Evolutionary conservation across 2,113 vertebrate species (phyloP), one percentile per base, ranked within the genome.

Genomic region (Carettochelys insculpta): DNA sequence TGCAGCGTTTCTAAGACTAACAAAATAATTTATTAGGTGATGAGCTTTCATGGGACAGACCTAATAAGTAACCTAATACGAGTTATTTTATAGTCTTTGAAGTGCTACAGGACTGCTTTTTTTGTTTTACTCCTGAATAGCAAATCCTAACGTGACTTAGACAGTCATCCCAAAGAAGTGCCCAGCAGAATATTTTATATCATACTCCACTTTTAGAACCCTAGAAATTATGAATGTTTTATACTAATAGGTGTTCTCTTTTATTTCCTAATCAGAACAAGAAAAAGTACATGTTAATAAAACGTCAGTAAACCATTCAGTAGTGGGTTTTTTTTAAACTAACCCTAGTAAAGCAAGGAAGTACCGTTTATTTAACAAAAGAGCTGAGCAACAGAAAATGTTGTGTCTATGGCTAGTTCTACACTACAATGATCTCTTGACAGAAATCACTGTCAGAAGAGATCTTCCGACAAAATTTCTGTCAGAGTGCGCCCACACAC

Each of bases 311-410:
- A 43, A 80, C 17, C n/a, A 8, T 71, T 20, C 61, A 38, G n/a
- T 34, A 61, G 29, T 61, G 80, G 61, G 76, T 51, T 76, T 85
- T 24, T 53, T n/a, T n/a, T n/a, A n/a, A n/a, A 38, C 76, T 27
- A 43, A 29, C 50, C 82, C 22, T 58, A 61, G 17, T 7, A 38
- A 34, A n/a, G 2, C 41, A 53, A 61, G 51, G 56, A 16, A 27
- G 20, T 3, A 61, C 13, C 0, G 0, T 47, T 34, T 82, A 54
- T 11, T 25, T 3, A 41, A 81, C 9, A n/a, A 43, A n/a, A 76
- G 68, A 34, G 6, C 16, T 38, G 34, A 58, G 58, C 5, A 11
- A 31, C 29, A 13, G 3, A 17, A 80, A 22, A 31, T n/a, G 22
- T 68, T 87, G 10, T 1, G 11, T n/a, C n/a, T n/a, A n/a, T n/a